Evolutionary conservation across 1,140 invertebrate species (phyloP).

Genomic region (Bombyx mandarina): DNA sequence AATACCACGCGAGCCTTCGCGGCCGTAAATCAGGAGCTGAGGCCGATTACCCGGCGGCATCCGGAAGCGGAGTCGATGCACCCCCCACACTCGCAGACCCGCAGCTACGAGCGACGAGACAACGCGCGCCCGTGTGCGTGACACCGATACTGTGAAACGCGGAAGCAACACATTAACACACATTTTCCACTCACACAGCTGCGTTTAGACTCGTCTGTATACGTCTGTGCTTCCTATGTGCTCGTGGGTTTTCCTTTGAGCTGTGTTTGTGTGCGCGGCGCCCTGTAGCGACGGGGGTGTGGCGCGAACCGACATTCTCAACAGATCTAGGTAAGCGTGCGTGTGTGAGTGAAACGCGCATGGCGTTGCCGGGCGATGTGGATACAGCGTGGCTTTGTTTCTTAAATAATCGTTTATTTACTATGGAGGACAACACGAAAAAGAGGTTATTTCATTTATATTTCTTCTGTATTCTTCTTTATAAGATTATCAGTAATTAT

Average conservation of each 20-base stretch:
- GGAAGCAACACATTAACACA: slow-evolving; percentile 60
- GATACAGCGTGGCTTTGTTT: slow-evolving; percentile 29
- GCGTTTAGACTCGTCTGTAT: slow-evolving; percentile 13
- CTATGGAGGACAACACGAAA: no score
- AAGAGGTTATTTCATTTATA: no score
- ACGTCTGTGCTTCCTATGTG: slow-evolving; percentile 26
- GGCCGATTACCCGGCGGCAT: slow-evolving; percentile 56
- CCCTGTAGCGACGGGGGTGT: slow-evolving; percentile 48
- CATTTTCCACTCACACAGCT: slow-evolving; percentile 43
- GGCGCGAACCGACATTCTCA: slow-evolving; percentile 29
- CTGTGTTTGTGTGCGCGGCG: slow-evolving; percentile 41
- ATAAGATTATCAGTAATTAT: no score
- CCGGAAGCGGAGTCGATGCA: slow-evolving; percentile 65
- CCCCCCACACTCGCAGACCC: slow-evolving; percentile 35
- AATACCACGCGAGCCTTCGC: slow-evolving; percentile 61
- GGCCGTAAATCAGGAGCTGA: slow-evolving; percentile 53
- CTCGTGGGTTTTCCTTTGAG: slow-evolving; percentile 31
- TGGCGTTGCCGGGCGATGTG: slow-evolving; percentile 33
- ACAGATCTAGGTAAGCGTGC: slow-evolving; percentile 25
- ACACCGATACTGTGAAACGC: slow-evolving; percentile 47
- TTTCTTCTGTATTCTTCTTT: no score
- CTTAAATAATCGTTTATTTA: background rate
- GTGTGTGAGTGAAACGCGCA: slow-evolving; percentile 20
- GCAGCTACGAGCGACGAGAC: slow-evolving; percentile 9
- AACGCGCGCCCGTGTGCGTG: slow-evolving; percentile 30